phyloP scores from a whole-genome alignment of 2,888 invertebrate genomes.

The Acanthoscelides obtectus region DNA sequence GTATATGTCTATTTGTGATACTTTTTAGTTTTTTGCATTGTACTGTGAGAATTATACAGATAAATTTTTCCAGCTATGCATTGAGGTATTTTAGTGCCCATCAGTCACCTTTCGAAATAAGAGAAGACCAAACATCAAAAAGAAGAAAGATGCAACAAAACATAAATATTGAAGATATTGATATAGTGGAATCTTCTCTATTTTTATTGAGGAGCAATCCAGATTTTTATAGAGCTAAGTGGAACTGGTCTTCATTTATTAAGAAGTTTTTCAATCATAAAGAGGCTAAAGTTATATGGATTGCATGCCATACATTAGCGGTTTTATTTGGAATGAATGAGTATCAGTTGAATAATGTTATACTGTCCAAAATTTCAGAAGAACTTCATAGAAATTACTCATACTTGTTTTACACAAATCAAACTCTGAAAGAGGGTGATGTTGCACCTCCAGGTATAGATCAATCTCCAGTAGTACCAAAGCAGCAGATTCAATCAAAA shows the following conservation, averaged over 20 bases:
- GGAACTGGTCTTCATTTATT: conserved; percentile 76
- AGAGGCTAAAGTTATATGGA: conserved; percentile 58
- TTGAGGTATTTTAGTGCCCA: conserved; percentile 66
- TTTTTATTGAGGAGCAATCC: conserved; percentile 59
- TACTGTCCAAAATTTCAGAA: conserved; percentile 46
- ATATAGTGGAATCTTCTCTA: conserved; percentile 60
- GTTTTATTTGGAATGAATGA: conserved; percentile 64
- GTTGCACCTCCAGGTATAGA: conserved; percentile 18
- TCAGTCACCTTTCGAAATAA: conserved; percentile 55
- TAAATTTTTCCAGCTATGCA: conserved; percentile 55
- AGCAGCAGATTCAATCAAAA: conserved; percentile 2
- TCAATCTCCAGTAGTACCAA: conserved; percentile 22
- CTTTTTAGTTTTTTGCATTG: too few relatives aligned
- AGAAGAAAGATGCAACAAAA: conserved; percentile 29
- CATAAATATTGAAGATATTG: conserved; percentile 43
- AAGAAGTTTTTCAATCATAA: conserved; percentile 51
- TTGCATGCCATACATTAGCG: conserved; percentile 57
- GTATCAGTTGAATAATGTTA: conserved; percentile 45
- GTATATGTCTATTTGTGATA: too few relatives aligned
- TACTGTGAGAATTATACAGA: not conserved
- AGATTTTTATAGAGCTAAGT: conserved; percentile 61
- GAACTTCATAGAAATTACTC: conserved; percentile 31
- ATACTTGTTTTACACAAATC: conserved; percentile 23
- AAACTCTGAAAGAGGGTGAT: conserved; percentile 18
- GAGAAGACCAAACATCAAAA: conserved; percentile 26